Percentiles rank a stretch among this genome's conserved stretches.
Evolutionary conservation across 2,888 invertebrate genomes (phyloP).

Genomic region (Dermolepida albohirtum): DNA sequence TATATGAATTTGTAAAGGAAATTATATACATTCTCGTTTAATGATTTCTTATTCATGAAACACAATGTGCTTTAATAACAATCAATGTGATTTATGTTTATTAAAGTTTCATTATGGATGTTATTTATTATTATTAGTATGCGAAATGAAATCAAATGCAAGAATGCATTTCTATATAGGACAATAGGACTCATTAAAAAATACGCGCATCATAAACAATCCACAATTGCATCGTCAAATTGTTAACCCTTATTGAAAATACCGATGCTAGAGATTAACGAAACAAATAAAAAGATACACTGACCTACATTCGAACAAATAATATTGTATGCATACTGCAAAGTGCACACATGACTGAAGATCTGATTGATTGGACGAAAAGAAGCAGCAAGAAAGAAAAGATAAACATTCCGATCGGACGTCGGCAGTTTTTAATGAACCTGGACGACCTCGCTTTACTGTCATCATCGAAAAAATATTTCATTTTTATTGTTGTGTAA

Average conservation of each 20-base stretch:
- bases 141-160: too few relatives aligned
- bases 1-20: too few relatives aligned
- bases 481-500: slow-evolving; percentile 12
- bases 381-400: neutral
- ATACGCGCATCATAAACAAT: slow-evolving; percentile 1
- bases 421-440: slow-evolving; percentile 27
- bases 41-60: too few relatives aligned
- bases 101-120: too few relatives aligned
- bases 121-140: too few relatives aligned
- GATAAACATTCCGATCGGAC: slow-evolving; percentile 22
- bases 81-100: too few relatives aligned
- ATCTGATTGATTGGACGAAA: slow-evolving; percentile 25
- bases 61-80: too few relatives aligned
- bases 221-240: slow-evolving; percentile 7
- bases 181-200: slow-evolving; percentile 20
- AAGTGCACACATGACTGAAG: slow-evolving; percentile 19
- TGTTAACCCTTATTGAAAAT: slow-evolving; percentile 18
- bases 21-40: too few relatives aligned
- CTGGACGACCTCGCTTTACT: slow-evolving; percentile 15
- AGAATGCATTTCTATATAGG: slow-evolving; percentile 3
- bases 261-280: slow-evolving; percentile 2
- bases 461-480: slow-evolving; percentile 28
- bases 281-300: slow-evolving; percentile 7
- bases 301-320: slow-evolving; percentile 20
- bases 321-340: slow-evolving; percentile 20